phyloP scores from a whole-genome alignment of 2,888 invertebrate species.

The Itoplectis maculator region DNA sequence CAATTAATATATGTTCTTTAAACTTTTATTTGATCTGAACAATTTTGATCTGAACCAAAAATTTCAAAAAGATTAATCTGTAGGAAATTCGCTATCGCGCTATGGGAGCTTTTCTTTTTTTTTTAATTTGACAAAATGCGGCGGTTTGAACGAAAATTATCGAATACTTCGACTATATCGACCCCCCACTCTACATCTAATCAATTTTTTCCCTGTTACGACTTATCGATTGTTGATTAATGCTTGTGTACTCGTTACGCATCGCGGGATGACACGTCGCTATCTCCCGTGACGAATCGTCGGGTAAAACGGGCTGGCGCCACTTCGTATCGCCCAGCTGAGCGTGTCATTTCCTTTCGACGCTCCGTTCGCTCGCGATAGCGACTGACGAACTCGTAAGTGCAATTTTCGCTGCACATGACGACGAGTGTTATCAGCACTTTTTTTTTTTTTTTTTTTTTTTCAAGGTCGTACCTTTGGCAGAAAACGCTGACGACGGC shows the following conservation, averaged over 20 bases:
- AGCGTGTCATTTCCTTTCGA: constrained; percentile 31
- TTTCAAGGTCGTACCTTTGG: constrained; percentile 70
- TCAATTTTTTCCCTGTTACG: constrained; percentile 22
- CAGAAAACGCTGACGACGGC: constrained; percentile 72
- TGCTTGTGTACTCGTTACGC: constrained; percentile 1
- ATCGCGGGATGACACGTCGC: constrained; percentile 8
- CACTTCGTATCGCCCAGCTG: constrained; percentile 33
- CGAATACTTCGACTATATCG: no score
- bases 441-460: constrained; percentile 20
- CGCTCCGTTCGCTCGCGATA: constrained; percentile 3
- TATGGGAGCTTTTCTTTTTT: no score
- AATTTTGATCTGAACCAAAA: no score
- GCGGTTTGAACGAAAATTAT: no score
- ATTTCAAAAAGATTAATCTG: no score
- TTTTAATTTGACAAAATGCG: no score
- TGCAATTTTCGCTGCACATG: background rate
- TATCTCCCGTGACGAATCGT: constrained; percentile 50
- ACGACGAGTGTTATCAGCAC: constrained; percentile 18
- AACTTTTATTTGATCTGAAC: no score
- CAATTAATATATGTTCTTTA: no score
- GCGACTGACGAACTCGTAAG: background rate
- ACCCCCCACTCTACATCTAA: background rate
- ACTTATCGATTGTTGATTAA: constrained; percentile 23
- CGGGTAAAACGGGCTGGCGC: constrained; percentile 50
- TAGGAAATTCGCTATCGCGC: no score